Evolutionary conservation across 2,888 invertebrate genomes (phyloP), one percentile per base, ranked within the genome.

Genomic region (Macroteleia sp.): DNA sequence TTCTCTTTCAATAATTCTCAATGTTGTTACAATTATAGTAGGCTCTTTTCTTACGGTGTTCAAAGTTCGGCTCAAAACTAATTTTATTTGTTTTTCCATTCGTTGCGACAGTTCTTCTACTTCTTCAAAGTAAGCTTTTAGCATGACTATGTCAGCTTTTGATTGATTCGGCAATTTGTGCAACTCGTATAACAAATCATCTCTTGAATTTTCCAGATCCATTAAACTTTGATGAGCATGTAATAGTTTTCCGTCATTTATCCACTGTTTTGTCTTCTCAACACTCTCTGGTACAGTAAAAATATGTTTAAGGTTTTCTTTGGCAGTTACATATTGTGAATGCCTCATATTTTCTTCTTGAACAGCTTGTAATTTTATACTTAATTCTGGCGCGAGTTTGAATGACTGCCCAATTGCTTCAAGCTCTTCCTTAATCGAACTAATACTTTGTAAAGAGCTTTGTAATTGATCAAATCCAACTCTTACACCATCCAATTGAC

Each of bases 261-360:
- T 99, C 93, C 97, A 96, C 62, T 96, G 96, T 89, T 97, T 96
- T 0, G 99, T 98, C 91, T 97, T 98, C 62, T 97, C 96, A 0
- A 99, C 97, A 92, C 97, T 98, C 86, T 98, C 98, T 8, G 98
- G 98, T 0, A 99, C 98, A 42, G 98, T 98, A 87, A 99, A 99
- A 79, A 99, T 98, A 88, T 99, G 98, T 90, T 98, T 99, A 22
- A 99, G 93, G 89, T 99, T 99, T 89, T 99, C 99, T 93, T 97
- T 98, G 0, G 99, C 99, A 0, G 99, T 98, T 1, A 98, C 98
- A 92, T 98, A 98, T 89, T 98, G 99, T 0, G 98, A 98, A 91
- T 99, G 98, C 16, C 96, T 94, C 82, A 96, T 96, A 89, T 98
- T 98, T 91, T 99, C 99, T 81, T 97, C 97, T 20, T 97, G 93